Conservation (phyloP, 2,888 invertebrate species). For the Hoplodrina ambigua region DNA sequence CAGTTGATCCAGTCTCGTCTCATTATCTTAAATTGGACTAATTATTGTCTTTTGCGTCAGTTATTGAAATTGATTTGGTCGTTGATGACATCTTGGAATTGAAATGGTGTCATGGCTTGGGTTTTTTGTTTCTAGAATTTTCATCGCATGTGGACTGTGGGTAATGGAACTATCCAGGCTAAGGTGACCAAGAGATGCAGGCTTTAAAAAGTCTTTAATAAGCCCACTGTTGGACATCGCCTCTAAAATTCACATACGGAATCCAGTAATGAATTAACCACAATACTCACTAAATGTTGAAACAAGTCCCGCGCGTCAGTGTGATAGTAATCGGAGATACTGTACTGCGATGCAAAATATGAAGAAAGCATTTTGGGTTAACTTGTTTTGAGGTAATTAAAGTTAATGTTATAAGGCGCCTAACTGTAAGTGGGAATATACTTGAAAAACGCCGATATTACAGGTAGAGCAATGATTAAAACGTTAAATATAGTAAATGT, state of each 20-base stretch:
- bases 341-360: conserved; percentile 65
- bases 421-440: conserved; percentile 42
- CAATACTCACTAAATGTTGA: conserved; percentile 14
- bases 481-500: too few relatives aligned
- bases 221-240: background rate
- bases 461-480: background rate
- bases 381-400: conserved; percentile 62
- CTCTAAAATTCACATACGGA: conserved; percentile 29
- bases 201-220: background rate
- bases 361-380: conserved; percentile 58
- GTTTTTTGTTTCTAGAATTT: background rate
- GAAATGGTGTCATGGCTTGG: background rate
- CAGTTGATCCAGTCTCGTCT: background rate
- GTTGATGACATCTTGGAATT: background rate
- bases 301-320: conserved; percentile 41
- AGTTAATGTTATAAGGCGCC: conserved; percentile 56
- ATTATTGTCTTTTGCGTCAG: background rate
- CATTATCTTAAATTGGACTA: background rate
- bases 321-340: conserved; percentile 66
- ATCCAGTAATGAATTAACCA: conserved; percentile 11
- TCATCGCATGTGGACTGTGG: background rate
- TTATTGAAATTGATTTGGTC: background rate
- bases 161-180: background rate
- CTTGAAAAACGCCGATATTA: conserved; percentile 6
- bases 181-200: background rate